Evolutionary conservation across 1,140 invertebrate species (phyloP), one percentile per base, ranked within the genome.

Genomic region (Pseudomyrmex cubaensis): DNA sequence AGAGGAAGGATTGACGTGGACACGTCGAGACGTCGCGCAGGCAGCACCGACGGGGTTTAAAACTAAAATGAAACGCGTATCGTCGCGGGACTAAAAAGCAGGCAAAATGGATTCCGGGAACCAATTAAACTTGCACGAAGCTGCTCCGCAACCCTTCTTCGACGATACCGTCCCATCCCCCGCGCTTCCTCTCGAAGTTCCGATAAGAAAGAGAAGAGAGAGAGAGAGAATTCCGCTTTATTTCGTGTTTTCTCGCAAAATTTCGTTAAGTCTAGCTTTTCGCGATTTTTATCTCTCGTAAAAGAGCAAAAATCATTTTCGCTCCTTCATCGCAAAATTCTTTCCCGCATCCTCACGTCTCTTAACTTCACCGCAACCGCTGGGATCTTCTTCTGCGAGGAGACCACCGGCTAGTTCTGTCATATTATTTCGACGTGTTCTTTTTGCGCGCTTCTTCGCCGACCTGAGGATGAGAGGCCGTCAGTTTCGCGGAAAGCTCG

Each of bases 51-150:
- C 2, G 15, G 20, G 22, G 20, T 63, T 64, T 22, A 50, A 20
- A 17, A 50, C 50, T 64, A 75, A 82, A 84, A 73, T 82, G 83
- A 66, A 85, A 74, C 62, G 83, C 62, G 83, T 82, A 78, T 82
- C 83, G 52, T 72, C 63, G 73, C 22, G 44, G 12, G 9, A 50
- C 46, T 76, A 80, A 89, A 87, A 89, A 82, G 46, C 52, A 85
- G 66, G 76, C 75, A 86, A 86, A 88, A 88, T 76, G 83, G 64
- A 87, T 85, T 78, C 83, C 67, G 62, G 76, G 77, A 90, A 83
- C 72, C 88, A 89, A 90, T 90, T 90, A 90, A 90, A 90, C 85
- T 90, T 90, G 75, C 56, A 73, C 76, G 54, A 67, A 73, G 66
- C 63, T 56, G 52, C 22, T 46, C 44, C 22, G 57, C 46, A 75